Percentiles rank a stretch among this genome's conserved stretches.
Conservation (phyloP, 2,113 vertebrate species). For the Ancistrus triradiatus region DNA sequence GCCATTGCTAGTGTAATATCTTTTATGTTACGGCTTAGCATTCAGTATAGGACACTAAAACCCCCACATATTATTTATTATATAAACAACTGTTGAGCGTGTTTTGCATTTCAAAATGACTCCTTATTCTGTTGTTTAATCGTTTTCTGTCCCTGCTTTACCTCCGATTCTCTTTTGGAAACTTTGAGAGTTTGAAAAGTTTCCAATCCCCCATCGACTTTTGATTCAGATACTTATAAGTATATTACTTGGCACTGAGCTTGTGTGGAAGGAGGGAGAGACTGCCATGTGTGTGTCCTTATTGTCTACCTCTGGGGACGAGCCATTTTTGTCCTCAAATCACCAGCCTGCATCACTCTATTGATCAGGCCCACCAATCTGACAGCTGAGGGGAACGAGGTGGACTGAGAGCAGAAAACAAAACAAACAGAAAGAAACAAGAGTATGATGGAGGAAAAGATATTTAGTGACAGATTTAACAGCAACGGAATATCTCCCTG, state of each 20-base stretch:
- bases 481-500: too few relatives aligned
- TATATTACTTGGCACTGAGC: neutral
- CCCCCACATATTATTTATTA: slow-evolving; percentile 17
- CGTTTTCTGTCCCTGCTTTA: neutral
- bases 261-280: slow-evolving; percentile 10
- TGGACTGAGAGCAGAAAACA: slow-evolving; percentile 22
- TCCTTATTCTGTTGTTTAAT: neutral
- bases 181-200: too few relatives aligned
- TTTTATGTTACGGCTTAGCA: slow-evolving; percentile 31
- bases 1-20: slow-evolving; percentile 36
- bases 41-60: slow-evolving; percentile 22
- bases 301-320: slow-evolving; percentile 33
- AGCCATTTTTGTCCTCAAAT: slow-evolving; percentile 30
- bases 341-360: slow-evolving; percentile 35
- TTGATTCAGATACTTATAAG: neutral
- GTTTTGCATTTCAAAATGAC: neutral
- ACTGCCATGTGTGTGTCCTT: slow-evolving; percentile 9
- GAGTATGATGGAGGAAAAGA: too few relatives aligned
- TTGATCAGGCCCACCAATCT: slow-evolving; percentile 46
- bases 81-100: neutral
- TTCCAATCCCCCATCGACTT: neutral
- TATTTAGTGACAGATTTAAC: too few relatives aligned
- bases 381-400: slow-evolving; percentile 34
- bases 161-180: neutral
- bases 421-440: slow-evolving; percentile 1